Base-by-base conservation (phyloP, 1,140 invertebrate genomes). In the Drosophila sturtevanti region DNA sequence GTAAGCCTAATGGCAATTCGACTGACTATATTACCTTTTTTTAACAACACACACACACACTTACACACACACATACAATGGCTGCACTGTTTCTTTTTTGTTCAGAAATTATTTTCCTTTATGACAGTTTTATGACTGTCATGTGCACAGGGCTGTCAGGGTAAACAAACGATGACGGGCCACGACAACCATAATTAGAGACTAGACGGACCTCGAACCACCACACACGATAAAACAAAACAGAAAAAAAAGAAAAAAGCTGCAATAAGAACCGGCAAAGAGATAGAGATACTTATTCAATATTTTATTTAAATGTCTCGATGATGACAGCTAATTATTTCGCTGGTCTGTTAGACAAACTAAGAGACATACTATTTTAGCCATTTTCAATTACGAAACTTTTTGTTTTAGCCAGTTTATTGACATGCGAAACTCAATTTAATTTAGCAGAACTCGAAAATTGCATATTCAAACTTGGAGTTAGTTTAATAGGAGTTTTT, bases 81-180 rank as follows among this genome's bases (percentile, higher is more conserved):
- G 63, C 64, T 54, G 67, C 63, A 56, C 59, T 37, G 63, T 70
- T 78, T 56, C 7, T 54, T 3, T 14, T 31, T 22, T 68, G 79
- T 51, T 56, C 64, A 12, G 41, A 87, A 86, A 87, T 87, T 67
- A 72, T 65, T 79, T 31, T 82, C 73, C 84, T 79, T 87, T 86
- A 86, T 86, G 82, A 87, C 75, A 81, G 56, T 86, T 86, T 86
- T 86, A 86, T 68, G 82, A 87, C 66, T 73, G 80, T 24, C 75
- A 65, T 76, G 79, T 79, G 68, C 62, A 63, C 62, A 63, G 77
- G 61, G 78, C 65, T 78, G 78, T 67, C 72, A 70, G 66, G 55
- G 72, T 52, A 55, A 65, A 38, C 63, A 52, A 64, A 63, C 68
- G 16, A 11, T 18, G 38, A 44, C 38, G 38, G 37, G 37, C 37